Conservation (phyloP, 2,888 invertebrate species). For the Aphrophora alni region DNA sequence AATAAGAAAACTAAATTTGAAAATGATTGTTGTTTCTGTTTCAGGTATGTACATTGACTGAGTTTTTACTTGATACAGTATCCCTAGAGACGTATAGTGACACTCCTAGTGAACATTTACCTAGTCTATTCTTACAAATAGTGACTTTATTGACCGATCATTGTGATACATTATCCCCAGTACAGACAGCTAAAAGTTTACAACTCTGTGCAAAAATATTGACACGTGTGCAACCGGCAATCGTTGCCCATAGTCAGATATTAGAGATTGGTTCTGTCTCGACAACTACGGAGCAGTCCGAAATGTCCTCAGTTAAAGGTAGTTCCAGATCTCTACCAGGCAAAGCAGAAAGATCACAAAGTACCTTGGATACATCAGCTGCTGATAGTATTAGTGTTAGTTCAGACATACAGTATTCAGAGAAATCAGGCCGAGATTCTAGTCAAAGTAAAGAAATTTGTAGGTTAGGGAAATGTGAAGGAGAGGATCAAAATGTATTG, state of each 20-base stretch:
- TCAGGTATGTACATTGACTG: constrained; percentile 75
- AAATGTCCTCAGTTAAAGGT: neutral
- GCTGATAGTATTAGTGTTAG: constrained; percentile 10
- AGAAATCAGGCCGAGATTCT: neutral
- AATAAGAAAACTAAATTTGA: no score
- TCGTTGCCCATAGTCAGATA: constrained; percentile 21
- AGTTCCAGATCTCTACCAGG: neutral
- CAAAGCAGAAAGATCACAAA: neutral
- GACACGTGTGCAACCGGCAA: constrained; percentile 71
- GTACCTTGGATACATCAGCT: neutral
- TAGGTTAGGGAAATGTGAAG: neutral
- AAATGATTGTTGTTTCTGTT: no score
- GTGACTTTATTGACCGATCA: constrained; percentile 66
- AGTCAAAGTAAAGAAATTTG: constrained; percentile 12
- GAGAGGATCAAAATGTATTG: constrained; percentile 51
- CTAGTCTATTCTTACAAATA: constrained; percentile 74
- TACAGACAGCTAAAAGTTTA: constrained; percentile 70
- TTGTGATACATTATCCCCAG: constrained; percentile 62
- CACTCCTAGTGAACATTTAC: constrained; percentile 77
- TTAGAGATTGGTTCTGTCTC: constrained; percentile 18
- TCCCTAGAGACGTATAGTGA: constrained; percentile 78
- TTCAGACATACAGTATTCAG: neutral
- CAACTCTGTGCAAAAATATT: constrained; percentile 75
- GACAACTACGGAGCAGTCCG: constrained; percentile 33
- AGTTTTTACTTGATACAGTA: constrained; percentile 77